A percentile compares a stretch with the other conserved stretches of the same genome.
phyloP scores from a whole-genome alignment of 2,888 invertebrate species.

The Bruchidius siliquastri region DNA sequence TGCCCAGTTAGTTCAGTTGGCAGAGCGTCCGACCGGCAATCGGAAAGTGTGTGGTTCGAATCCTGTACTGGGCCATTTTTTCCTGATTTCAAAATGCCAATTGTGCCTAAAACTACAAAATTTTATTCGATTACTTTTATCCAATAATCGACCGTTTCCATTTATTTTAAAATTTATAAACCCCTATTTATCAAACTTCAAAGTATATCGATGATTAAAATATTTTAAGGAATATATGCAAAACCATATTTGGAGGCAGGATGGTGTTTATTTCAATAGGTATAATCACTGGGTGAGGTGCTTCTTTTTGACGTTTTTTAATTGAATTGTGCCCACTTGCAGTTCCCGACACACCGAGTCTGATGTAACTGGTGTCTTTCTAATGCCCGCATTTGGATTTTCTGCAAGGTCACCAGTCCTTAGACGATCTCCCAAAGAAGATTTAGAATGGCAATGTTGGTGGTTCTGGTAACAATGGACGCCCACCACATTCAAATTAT shows the following conservation, averaged over 20 bases:
- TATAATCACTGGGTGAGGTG: background rate
- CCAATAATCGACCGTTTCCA: too few relatives aligned
- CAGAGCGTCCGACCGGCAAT: too few relatives aligned
- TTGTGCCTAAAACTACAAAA: too few relatives aligned
- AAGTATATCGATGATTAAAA: too few relatives aligned
- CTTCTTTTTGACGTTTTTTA: background rate
- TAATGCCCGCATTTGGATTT: background rate
- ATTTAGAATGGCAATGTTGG: background rate
- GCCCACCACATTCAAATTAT: background rate
- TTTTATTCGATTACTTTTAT: too few relatives aligned
- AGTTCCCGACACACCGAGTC: background rate
- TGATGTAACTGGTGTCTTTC: background rate
- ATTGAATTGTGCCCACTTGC: background rate
- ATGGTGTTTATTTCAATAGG: background rate
- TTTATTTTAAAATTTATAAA: too few relatives aligned
- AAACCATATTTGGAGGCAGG: background rate
- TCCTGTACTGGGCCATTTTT: too few relatives aligned
- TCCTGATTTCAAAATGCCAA: too few relatives aligned
- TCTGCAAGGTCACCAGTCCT: background rate
- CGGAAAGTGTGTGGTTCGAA: too few relatives aligned
- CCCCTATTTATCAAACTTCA: too few relatives aligned
- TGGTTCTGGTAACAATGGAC: background rate
- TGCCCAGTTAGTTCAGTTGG: too few relatives aligned
- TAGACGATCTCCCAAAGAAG: background rate
- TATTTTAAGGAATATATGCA: too few relatives aligned